Base-by-base conservation (phyloP, 1,140 invertebrate species). In the Cyphomyrmex costatus region DNA sequence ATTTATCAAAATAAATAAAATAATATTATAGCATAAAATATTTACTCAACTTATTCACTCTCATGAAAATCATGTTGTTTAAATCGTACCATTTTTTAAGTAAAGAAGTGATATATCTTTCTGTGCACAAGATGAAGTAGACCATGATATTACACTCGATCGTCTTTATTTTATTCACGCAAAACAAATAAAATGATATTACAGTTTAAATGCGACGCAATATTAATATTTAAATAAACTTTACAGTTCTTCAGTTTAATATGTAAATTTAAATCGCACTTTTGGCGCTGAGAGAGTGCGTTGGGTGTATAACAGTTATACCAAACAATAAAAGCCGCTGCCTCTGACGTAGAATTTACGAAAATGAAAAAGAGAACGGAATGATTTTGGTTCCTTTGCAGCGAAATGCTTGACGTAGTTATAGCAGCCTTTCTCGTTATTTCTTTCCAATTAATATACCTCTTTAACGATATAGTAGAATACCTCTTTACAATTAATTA, bases 391-490 rank as follows among this genome's bases (percentile, higher is more conserved):
- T 86, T 78, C 63, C 49, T 16, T 19, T 12, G 12, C 33, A 12
- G 5, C 36, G 58, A 74, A 70, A 60, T n/a, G 58, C 10, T 14
- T n/a, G n/a, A 33, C 49, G 14, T 16, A 33, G 24, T 16, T 33
- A 24, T 70, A 36, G 46, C 42, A 16, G 36, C 3, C 12, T 49
- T 33, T 24, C 14, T 46, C 19, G 2, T 19, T 49, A 12, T 63
- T 58, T 42, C 56, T 79, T 86, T 56, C 73, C 77, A 88, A 91
- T 91, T 91, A 91, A 91, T 88, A 66, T 87, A 89, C 70, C 8
- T 7, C n/a, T 46, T 58, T 61, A 30, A 73, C 7, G 30, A 60
- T 73, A 60, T 73, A 83, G 19, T 12, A 16, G 19, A 4, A 70
- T 21, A 24, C 12, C 12, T 8, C 79, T 60, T 73, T 33, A n/a